These are phyloP conservation scores for Unio pictorum DNA, from an alignment of 2,888 invertebrate genomes.

Conservation along the genomic window DNA sequence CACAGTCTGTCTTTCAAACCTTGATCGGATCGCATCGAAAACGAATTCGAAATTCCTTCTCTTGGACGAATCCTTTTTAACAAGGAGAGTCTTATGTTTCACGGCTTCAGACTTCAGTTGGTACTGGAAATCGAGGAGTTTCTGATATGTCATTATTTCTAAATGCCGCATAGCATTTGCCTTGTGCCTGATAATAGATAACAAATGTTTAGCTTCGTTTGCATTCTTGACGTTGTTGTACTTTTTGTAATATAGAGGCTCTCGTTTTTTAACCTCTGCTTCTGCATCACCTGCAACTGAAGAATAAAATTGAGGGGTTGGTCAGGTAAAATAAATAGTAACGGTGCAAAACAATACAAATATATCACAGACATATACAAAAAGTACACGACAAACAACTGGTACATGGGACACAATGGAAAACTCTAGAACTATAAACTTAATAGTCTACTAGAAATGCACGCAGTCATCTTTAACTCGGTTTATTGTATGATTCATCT, in stretches of 20 bases:
- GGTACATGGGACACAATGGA: background rate
- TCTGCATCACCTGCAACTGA: slow-evolving; percentile 35
- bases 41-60: too few relatives aligned
- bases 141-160: slow-evolving; percentile 34
- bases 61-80: slow-evolving; percentile 11
- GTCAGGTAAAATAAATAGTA: background rate
- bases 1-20: too few relatives aligned
- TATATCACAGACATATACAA: background rate
- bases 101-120: slow-evolving; percentile 12
- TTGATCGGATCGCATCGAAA: too few relatives aligned
- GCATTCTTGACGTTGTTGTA: slow-evolving; percentile 33
- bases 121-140: slow-evolving; percentile 22
- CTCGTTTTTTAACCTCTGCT: slow-evolving; percentile 29
- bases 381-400: background rate
- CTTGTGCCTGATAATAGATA: slow-evolving; percentile 26
- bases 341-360: background rate
- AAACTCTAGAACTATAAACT: too few relatives aligned
- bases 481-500: too few relatives aligned
- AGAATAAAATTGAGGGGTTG: slow-evolving; percentile 3
- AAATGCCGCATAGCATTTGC: slow-evolving; percentile 39
- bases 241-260: slow-evolving; percentile 40
- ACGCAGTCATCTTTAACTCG: too few relatives aligned
- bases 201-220: slow-evolving; percentile 31
- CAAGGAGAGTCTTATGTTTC: slow-evolving; percentile 5
- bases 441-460: too few relatives aligned